Conservation (phyloP, 1,140 invertebrate species). For the Drosophila pachea region DNA sequence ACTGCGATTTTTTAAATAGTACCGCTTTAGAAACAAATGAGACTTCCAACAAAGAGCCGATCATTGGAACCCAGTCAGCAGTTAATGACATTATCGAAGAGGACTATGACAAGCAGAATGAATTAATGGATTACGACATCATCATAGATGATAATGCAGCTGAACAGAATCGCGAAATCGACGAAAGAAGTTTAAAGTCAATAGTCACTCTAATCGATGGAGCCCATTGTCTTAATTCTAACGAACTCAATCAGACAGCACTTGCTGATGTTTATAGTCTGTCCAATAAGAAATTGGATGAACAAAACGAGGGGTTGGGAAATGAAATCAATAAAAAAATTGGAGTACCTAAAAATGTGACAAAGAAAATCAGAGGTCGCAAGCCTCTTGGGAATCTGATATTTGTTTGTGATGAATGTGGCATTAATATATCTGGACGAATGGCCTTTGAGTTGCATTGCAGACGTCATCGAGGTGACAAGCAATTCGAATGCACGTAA, state of each 20-base stretch:
- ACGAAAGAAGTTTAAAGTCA: not conserved
- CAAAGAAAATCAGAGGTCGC: slow-evolving; percentile 15
- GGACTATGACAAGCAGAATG: not conserved
- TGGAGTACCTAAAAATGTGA: not conserved
- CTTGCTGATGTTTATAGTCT: not conserved
- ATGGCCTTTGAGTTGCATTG: slow-evolving; percentile 49
- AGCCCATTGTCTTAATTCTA: not conserved
- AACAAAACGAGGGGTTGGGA: not conserved
- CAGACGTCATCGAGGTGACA: slow-evolving; percentile 55
- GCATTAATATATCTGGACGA: slow-evolving; percentile 42
- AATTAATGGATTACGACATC: slow-evolving; percentile 21
- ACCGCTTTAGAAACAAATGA: not conserved
- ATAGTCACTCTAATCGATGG: slow-evolving; percentile 2
- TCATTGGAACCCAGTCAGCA: slow-evolving; percentile 2
- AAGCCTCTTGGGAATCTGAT: slow-evolving; percentile 3
- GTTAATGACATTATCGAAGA: slow-evolving; percentile 3
- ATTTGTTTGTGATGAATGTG: slow-evolving; percentile 45
- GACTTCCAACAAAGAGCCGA: not conserved
- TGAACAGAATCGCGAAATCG: slow-evolving; percentile 1
- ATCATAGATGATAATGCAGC: slow-evolving; percentile 20
- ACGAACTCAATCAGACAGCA: slow-evolving; percentile 6
- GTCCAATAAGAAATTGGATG: slow-evolving; percentile 16
- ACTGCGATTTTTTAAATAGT: not conserved
- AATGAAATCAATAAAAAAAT: slow-evolving; percentile 14
- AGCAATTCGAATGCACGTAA: slow-evolving; percentile 49